These are phyloP conservation scores for Poecilobothrus nobilitatus DNA, from an alignment of 2,888 invertebrate genomes.

Conservation along the genomic window DNA sequence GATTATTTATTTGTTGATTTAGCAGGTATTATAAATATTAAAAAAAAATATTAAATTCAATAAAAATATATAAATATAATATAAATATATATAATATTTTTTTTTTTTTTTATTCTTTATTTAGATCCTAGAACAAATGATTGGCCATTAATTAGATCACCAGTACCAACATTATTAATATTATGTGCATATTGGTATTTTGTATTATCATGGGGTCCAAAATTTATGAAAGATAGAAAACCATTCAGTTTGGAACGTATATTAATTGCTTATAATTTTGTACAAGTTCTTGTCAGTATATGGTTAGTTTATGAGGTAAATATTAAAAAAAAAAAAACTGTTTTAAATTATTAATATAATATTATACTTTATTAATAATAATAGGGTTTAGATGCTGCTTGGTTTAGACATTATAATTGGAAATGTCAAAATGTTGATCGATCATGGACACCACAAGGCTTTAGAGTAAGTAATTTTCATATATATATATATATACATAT, in stretches of 20 bases:
- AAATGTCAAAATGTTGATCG: conserved; percentile 87
- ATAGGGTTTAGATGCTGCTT: conserved; percentile 67
- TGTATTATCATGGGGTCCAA: conserved; percentile 70
- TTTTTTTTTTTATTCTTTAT: conserved; percentile 23
- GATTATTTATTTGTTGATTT: conserved; percentile 56
- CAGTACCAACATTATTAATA: conserved; percentile 59
- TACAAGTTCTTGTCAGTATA: conserved; percentile 75
- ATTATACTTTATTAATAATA: neutral
- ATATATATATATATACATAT: conserved; percentile 6
- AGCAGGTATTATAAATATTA: conserved; percentile 47
- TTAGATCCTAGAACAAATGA: conserved; percentile 56
- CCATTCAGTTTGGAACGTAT: conserved; percentile 72
- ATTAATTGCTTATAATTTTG: conserved; percentile 75
- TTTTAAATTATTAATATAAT: neutral
- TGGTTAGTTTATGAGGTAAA: conserved; percentile 57
- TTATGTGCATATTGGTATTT: conserved; percentile 62
- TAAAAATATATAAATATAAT: neutral
- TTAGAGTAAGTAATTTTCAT: conserved; percentile 57
- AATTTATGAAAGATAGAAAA: conserved; percentile 77
- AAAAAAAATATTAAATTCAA: neutral
- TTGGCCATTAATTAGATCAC: conserved; percentile 60
- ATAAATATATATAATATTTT: neutral
- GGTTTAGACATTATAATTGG: conserved; percentile 78
- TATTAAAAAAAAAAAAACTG: neutral
- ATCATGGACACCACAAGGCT: conserved; percentile 62